phyloP scores from a whole-genome alignment of 1,140 invertebrate species.

The Phymorhynchus buccinoides region DNA sequence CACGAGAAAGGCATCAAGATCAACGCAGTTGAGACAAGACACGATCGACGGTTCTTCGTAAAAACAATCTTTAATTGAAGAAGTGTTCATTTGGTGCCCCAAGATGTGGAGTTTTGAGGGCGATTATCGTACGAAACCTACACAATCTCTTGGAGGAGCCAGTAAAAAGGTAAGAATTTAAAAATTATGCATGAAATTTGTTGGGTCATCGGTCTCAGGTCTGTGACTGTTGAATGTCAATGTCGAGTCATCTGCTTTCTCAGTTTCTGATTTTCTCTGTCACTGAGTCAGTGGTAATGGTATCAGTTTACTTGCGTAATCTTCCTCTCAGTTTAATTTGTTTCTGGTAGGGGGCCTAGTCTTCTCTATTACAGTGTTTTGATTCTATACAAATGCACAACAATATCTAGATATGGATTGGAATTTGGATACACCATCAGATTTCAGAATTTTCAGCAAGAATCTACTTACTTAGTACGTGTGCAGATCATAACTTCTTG shows the following conservation, averaged over 20 bases:
- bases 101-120: slow-evolving; percentile 89
- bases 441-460: too few relatives aligned
- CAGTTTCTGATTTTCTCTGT: not conserved
- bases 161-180: slow-evolving; percentile 78
- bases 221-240: too few relatives aligned
- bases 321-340: not conserved
- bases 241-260: not conserved
- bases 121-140: slow-evolving; percentile 87
- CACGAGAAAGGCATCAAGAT: not conserved
- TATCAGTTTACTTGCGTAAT: too few relatives aligned
- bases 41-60: not conserved
- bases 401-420: too few relatives aligned
- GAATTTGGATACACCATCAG: too few relatives aligned
- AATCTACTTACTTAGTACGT: too few relatives aligned
- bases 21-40: not conserved
- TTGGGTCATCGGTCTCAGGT: too few relatives aligned
- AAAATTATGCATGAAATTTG: too few relatives aligned
- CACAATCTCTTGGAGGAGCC: slow-evolving; percentile 91
- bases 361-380: too few relatives aligned
- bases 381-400: too few relatives aligned
- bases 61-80: not conserved
- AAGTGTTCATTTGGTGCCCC: not conserved
- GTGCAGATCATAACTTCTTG: too few relatives aligned
- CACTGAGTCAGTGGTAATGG: too few relatives aligned
- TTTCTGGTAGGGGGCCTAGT: not conserved